Evolutionary conservation across 1,140 invertebrate genomes (phyloP).

Genomic region (Saxidomus purpurata): DNA sequence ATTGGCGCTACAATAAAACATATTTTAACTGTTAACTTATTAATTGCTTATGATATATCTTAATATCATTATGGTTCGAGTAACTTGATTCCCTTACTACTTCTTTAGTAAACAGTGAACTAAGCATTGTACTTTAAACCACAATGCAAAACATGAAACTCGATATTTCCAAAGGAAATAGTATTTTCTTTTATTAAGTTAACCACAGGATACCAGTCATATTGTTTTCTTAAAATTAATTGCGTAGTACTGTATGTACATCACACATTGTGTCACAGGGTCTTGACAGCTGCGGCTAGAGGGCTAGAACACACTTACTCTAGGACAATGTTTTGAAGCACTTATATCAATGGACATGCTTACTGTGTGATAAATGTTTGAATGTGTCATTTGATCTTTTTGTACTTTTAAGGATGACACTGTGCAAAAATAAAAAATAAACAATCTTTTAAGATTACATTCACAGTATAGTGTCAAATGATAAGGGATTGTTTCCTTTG

Average conservation of each 20-base stretch:
- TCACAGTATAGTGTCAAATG: no score
- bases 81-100: no score
- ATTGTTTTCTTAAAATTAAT: not conserved
- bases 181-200: not conserved
- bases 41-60: no score
- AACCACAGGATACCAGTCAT: not conserved
- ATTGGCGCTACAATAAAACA: no score
- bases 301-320: not conserved
- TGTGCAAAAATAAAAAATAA: no score
- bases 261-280: not conserved
- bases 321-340: not conserved
- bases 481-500: no score
- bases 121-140: no score
- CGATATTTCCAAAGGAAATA: conserved; percentile 4
- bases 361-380: not conserved
- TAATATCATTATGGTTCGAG: no score
- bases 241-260: not conserved
- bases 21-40: no score
- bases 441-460: no score
- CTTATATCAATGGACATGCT: not conserved
- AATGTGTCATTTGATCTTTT: not conserved
- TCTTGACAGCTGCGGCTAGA: not conserved
- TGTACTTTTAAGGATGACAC: not conserved
- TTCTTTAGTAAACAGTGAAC: no score
- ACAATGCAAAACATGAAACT: not conserved